Percentiles rank a stretch among this genome's conserved stretches.
phyloP scores from a whole-genome alignment of 2,888 invertebrate species.

The Cordilura impudica region DNA sequence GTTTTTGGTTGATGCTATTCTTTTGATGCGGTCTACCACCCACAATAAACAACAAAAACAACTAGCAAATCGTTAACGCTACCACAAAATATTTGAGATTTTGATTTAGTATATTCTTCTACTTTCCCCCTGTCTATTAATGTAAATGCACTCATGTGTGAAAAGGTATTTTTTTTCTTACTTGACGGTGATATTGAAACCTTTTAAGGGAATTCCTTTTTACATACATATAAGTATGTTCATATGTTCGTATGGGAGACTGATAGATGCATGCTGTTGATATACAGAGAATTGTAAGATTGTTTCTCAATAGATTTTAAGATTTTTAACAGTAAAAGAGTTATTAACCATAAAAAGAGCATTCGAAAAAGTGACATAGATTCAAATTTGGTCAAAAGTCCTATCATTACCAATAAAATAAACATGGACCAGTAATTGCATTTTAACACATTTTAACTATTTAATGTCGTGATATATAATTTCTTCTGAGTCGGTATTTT shows the following conservation, averaged over 20 bases:
- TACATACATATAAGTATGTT: slow-evolving; percentile 25
- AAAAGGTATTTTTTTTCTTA: slow-evolving; percentile 62
- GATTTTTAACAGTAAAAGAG: neutral
- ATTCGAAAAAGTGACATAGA: too few relatives aligned
- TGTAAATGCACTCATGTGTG: slow-evolving; percentile 63
- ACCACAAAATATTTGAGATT: slow-evolving; percentile 65
- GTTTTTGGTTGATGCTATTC: slow-evolving; percentile 37
- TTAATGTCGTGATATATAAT: too few relatives aligned
- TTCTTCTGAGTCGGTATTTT: too few relatives aligned
- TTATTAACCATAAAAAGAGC: neutral
- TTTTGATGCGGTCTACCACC: slow-evolving; percentile 63
- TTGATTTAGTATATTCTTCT: slow-evolving; percentile 60
- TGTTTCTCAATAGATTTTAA: neutral
- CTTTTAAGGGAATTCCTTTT: slow-evolving; percentile 65
- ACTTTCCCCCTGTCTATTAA: slow-evolving; percentile 15
- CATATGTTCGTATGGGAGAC: slow-evolving; percentile 2
- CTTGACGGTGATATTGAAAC: slow-evolving; percentile 65
- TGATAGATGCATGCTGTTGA: slow-evolving; percentile 22
- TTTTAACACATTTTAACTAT: too few relatives aligned
- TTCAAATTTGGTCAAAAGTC: too few relatives aligned
- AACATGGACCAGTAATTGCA: too few relatives aligned
- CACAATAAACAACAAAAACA: slow-evolving; percentile 56
- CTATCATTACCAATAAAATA: too few relatives aligned
- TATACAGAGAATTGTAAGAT: slow-evolving; percentile 34
- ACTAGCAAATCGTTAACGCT: slow-evolving; percentile 62